These are phyloP conservation scores for Myanophis thanlyinensis DNA, from an alignment of 2,113 vertebrate genomes.

Conservation along the genomic window DNA sequence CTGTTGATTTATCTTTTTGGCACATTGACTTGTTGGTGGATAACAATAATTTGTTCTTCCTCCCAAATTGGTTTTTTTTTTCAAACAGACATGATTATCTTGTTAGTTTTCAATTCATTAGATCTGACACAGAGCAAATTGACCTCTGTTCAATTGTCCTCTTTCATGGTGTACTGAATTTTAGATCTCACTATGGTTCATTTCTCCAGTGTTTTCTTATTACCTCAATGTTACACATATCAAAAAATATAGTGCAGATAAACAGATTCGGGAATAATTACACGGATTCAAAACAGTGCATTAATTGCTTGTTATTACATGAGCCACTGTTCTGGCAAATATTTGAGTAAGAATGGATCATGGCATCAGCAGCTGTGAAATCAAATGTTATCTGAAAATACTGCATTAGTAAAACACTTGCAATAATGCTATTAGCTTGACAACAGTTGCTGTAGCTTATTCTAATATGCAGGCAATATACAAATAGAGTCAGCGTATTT, in stretches of 20 bases:
- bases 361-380: background rate
- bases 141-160: background rate
- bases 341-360: background rate
- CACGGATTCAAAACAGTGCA: background rate
- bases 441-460: background rate
- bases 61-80: background rate
- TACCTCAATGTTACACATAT: background rate
- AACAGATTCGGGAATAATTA: background rate
- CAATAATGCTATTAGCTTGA: background rate
- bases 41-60: background rate
- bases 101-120: constrained; percentile 12
- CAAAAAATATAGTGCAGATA: background rate
- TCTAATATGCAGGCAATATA: background rate
- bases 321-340: background rate
- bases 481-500: background rate
- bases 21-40: background rate
- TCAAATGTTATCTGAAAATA: background rate
- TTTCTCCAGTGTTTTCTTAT: background rate
- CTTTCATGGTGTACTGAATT: background rate
- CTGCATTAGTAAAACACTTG: background rate
- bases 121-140: background rate
- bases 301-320: background rate
- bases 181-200: constrained; percentile 1
- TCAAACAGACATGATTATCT: background rate
- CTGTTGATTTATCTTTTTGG: constrained; percentile 7